Evolutionary conservation across 2,888 invertebrate genomes (phyloP).

Genomic region (Nephrotoma guestfalica): DNA sequence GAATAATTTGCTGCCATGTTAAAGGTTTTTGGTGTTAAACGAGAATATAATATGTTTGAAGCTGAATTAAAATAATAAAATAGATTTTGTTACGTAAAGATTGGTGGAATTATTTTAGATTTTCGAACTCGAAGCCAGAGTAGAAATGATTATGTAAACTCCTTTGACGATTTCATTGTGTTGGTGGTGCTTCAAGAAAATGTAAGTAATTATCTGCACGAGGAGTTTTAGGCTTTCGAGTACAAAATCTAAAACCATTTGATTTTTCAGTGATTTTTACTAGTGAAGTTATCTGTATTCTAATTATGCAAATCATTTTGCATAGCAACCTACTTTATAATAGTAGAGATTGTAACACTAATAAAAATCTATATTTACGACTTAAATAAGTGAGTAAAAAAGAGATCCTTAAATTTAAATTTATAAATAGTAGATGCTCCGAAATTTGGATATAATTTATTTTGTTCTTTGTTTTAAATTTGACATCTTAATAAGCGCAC

Average conservation of each 20-base stretch:
- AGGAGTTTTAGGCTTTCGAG: background rate
- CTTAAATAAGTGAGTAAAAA: background rate
- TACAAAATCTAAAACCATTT: background rate
- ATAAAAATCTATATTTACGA: background rate
- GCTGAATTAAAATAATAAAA: background rate
- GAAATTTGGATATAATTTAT: background rate
- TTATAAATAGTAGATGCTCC: background rate
- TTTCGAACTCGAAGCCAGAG: background rate
- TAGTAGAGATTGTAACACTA: background rate
- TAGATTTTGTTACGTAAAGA: background rate
- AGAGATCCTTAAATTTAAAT: background rate
- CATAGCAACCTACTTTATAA: no score
- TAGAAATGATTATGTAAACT: no score
- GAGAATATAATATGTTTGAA: background rate
- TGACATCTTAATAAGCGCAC: background rate
- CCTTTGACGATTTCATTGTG: no score
- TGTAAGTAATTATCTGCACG: no score
- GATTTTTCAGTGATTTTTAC: background rate
- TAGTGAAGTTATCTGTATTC: background rate
- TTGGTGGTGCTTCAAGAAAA: no score
- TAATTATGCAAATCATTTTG: background rate
- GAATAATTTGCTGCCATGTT: background rate
- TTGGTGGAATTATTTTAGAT: background rate
- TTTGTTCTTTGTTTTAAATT: background rate
- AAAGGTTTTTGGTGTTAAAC: background rate